Conservation (phyloP, 2,888 invertebrate genomes). For the Pollenia amentaria region DNA sequence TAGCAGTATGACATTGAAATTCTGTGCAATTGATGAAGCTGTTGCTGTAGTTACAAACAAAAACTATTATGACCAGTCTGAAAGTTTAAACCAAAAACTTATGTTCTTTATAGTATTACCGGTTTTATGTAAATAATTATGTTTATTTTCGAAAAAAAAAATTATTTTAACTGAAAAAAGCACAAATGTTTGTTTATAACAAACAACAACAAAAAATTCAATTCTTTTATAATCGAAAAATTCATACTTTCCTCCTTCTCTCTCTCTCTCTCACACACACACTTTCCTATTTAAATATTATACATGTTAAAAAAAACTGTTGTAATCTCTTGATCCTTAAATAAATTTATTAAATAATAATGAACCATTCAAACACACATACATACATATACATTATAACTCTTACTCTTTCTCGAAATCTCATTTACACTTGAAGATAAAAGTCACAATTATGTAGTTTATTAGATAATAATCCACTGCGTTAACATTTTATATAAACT, state of each 20-base stretch:
- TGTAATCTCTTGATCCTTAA: constrained; percentile 54
- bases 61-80: neutral
- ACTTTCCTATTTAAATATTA: neutral
- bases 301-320: constrained; percentile 28
- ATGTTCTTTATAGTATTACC: neutral
- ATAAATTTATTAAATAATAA: constrained; percentile 4
- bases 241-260: neutral
- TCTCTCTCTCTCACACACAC: neutral
- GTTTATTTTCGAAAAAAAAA: constrained; percentile 71
- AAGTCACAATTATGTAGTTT: constrained; percentile 71
- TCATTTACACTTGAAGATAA: constrained; percentile 52
- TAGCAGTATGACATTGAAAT: neutral
- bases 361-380: neutral
- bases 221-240: too few relatives aligned
- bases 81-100: neutral
- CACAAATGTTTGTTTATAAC: constrained; percentile 35
- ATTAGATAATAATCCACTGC: constrained; percentile 62
- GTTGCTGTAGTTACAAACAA: neutral
- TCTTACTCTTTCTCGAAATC: constrained; percentile 20
- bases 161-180: neutral
- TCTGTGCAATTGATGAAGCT: neutral
- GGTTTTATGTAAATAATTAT: constrained; percentile 47
- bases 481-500: constrained; percentile 63
- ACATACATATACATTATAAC: constrained; percentile 5
- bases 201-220: constrained; percentile 10